A percentile compares a stretch with the other conserved stretches of the same genome.
Conservation (phyloP, 1,140 invertebrate genomes). For the Bombus soroeensis region DNA sequence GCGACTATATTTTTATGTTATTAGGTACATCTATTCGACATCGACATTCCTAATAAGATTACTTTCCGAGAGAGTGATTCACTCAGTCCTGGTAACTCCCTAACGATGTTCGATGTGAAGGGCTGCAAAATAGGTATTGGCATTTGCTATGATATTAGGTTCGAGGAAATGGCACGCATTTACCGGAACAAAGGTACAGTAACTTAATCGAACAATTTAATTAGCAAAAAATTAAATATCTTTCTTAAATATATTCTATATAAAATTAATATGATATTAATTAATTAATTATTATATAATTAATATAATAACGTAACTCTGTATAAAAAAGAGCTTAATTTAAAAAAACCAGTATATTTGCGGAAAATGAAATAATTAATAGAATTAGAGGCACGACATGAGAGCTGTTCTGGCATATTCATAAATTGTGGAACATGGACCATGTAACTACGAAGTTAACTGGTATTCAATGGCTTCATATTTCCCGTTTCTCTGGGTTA, state of each 20-base stretch:
- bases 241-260: too few species aligned
- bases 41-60: conserved; percentile 96
- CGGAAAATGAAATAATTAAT: not conserved
- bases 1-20: conserved; percentile 54
- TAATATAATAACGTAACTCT: too few species aligned
- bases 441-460: not conserved
- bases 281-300: too few species aligned
- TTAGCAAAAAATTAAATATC: not conserved
- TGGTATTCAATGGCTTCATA: not conserved
- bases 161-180: conserved; percentile 93
- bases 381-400: not conserved
- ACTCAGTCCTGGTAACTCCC: conserved; percentile 88
- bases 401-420: not conserved
- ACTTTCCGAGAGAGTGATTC: conserved; percentile 96
- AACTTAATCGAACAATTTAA: not conserved
- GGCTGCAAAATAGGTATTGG: conserved; percentile 93
- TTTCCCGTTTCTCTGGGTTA: conserved; percentile 70
- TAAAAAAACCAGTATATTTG: too few species aligned
- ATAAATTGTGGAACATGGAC: not conserved
- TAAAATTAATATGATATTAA: too few species aligned
- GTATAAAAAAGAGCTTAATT: too few species aligned
- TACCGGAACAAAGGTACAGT: conserved; percentile 89
- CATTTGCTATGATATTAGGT: conserved; percentile 97
- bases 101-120: conserved; percentile 90
- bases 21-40: conserved; percentile 97